Evolutionary conservation across 2,888 invertebrate genomes (phyloP), one percentile per base, ranked within the genome.

Genomic region (Microplitis manilae): DNA sequence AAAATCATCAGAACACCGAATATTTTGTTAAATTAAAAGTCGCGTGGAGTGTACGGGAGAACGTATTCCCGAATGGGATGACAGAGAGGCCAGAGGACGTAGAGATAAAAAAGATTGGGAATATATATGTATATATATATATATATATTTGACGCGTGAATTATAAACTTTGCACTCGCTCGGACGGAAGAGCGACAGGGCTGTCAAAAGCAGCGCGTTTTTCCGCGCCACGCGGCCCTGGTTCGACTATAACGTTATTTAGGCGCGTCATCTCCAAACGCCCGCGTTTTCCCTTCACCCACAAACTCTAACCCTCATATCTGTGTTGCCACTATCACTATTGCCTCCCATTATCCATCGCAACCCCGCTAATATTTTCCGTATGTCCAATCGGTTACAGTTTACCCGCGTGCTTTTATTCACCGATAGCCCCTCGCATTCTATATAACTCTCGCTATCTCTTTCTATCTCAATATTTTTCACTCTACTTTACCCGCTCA

Each of bases 121-220:
- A 6, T 59, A 64, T 30, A 59, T 7, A 15, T 7, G 8, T 8
- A 59, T 20, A 6, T 7, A 15, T 7, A n/a, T 8, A 59, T 20
- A 6, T 8, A 50, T 68, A 76, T 17, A 59, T 62, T 61, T 7
- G 73, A 71, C 71, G 81, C 80, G 81, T 82, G 81, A 83, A 84
- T 83, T 82, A 82, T 81, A 82, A 82, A 82, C 83, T 79, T 79
- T 81, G 72, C 75, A 82, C 79, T 79, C 81, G 76, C 81, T 83
- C 83, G 81, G 77, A 81, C 74, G 82, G 82, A 82, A 83, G 83
- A 83, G 79, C 79, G 82, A 82, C 83, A 82, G 82, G 79, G 73
- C 83, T 84, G 85, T 84, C 85, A 84, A 82, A 84, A 79, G 80
- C 83, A 83, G 69, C 68, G 65, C 39, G 38, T 73, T 77, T 76